phyloP scores from a whole-genome alignment of 2,797 vertebrate genomes.

The Sebastes aleutianus region DNA sequence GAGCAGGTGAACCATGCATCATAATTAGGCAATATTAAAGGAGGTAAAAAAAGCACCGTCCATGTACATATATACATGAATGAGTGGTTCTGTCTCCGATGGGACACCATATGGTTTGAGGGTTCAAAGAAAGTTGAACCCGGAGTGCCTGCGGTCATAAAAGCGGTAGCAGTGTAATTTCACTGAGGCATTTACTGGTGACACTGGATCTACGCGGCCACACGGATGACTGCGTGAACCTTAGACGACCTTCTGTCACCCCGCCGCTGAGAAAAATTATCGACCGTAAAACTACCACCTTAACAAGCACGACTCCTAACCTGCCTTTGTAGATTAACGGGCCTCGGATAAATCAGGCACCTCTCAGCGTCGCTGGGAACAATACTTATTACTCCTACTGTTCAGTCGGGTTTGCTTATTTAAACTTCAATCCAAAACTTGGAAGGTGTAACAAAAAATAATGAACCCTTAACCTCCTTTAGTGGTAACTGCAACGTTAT shows the following conservation, averaged over 20 bases:
- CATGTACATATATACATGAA: slow-evolving; percentile 16
- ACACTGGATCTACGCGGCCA: slow-evolving; percentile 45
- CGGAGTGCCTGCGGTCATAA: slow-evolving; percentile 28
- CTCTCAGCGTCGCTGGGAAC: neutral
- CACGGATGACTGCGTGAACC: slow-evolving; percentile 36
- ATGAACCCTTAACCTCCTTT: neutral
- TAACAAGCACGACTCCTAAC: slow-evolving; percentile 43
- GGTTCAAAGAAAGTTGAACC: slow-evolving; percentile 47
- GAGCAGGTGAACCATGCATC: neutral
- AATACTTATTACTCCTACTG: neutral
- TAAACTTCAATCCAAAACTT: neutral
- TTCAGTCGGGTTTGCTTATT: neutral
- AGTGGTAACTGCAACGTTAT: neutral
- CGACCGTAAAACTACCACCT: slow-evolving; percentile 36
- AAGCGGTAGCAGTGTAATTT: slow-evolving; percentile 46
- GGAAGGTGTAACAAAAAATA: neutral
- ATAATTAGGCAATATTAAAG: neutral
- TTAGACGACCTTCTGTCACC: slow-evolving; percentile 40
- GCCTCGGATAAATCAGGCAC: slow-evolving; percentile 27
- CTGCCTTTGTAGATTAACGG: slow-evolving; percentile 38
- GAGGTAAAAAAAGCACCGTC: neutral
- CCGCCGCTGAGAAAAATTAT: slow-evolving; percentile 24
- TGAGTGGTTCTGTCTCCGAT: neutral
- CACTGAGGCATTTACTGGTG: slow-evolving; percentile 44
- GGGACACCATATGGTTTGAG: slow-evolving; percentile 25